Base-by-base conservation (phyloP, 2,797 vertebrate genomes). In the Alcedo quadribrachys region DNA sequence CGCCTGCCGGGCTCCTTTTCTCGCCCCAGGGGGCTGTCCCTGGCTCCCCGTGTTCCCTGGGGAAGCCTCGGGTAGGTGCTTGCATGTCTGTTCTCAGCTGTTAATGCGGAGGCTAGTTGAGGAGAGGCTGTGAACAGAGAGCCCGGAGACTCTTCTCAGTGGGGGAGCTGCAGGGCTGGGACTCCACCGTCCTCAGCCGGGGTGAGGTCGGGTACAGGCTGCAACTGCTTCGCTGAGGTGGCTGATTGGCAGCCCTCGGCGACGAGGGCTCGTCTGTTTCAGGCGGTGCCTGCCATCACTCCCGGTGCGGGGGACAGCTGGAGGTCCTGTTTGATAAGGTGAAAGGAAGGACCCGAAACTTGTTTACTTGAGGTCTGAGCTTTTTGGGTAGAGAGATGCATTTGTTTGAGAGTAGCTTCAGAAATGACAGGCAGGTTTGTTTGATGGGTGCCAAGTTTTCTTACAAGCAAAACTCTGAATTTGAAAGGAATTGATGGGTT, bases 381-480 rank as follows among this genome's bases (percentile, higher is more conserved):
- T 20, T 1, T 32, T 30, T 4, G 74, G 24, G 55, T 4, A 8
- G 21, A 3, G 66, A 8, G 35, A 5, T 18, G 15, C 1, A 3
- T 21, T 28, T 19, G 45, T 4, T 74, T 2, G 6, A 19, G 33
- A 37, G 3, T 3, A 3, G 75, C 58, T 48, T 7, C 46, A 8
- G 54, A 16, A 81, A 25, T 2, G 10, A 11, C 15, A 5, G 4
- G 4, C 3, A 4, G 8, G 3, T 18, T 40, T 66, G 24, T 40
- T 45, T 45, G 54, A 14, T 25, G n/a, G 22, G 21, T 33, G 81
- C 48, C 37, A 42, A 85, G 77, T 93, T 85, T 27, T 40, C 63
- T 63, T 19, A 4, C n/a, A 65, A 48, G 54, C 45, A 5, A 4
- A 73, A 24, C 48, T 81, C 67, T 1, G 27, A 28, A 9, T 42